A percentile compares a stretch with the other conserved stretches of the same genome.
Evolutionary conservation across 2,888 invertebrate species (phyloP).

Genomic region (Pseudococcus viburni): DNA sequence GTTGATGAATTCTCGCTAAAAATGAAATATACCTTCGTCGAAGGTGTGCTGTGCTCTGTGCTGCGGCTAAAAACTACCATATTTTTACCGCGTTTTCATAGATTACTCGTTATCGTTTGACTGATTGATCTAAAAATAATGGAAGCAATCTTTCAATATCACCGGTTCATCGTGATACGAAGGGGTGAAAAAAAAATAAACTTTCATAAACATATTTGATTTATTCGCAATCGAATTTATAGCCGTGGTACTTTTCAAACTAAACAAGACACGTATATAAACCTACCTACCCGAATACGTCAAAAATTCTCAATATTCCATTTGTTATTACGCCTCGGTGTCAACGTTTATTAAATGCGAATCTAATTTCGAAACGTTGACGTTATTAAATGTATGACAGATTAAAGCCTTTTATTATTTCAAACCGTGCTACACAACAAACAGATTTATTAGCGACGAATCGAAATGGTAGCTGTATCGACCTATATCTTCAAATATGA

Average conservation of each 20-base stretch:
- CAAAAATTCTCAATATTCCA: conserved; percentile 42
- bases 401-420: conserved; percentile 19
- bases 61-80: background rate
- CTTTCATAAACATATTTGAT: conserved; percentile 23
- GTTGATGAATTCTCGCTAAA: background rate
- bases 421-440: background rate
- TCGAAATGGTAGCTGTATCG: background rate
- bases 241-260: background rate
- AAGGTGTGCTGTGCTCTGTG: background rate
- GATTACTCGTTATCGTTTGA: conserved; percentile 35
- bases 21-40: background rate
- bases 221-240: conserved; percentile 34
- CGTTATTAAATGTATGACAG: conserved; percentile 46
- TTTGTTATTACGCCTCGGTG: background rate
- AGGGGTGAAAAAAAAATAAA: background rate
- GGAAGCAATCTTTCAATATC: conserved; percentile 31
- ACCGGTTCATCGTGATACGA: background rate
- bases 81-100: conserved; percentile 7
- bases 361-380: conserved; percentile 51
- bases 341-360: conserved; percentile 21
- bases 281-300: background rate
- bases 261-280: conserved; percentile 6
- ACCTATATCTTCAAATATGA: background rate
- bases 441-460: conserved; percentile 19
- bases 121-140: conserved; percentile 44